Percentiles rank a stretch among this genome's conserved stretches.
Conservation (phyloP, 2,888 invertebrate species). For the Pteria penguin region DNA sequence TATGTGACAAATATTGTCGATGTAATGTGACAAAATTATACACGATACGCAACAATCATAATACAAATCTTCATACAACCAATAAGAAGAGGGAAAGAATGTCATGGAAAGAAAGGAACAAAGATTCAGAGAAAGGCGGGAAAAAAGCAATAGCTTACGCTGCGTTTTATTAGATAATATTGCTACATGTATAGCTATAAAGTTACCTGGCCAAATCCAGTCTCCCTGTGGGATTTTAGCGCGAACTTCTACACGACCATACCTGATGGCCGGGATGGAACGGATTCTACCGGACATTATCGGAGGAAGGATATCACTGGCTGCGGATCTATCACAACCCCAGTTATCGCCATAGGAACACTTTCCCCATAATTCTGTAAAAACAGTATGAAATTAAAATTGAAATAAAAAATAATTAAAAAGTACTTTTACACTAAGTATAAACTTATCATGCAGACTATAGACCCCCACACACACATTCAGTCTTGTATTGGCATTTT, state of each 20-base stretch:
- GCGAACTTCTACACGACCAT: slow-evolving; percentile 84
- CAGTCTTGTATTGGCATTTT: no score
- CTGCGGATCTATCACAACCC: slow-evolving; percentile 79
- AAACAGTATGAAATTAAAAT: not conserved
- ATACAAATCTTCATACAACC: no score
- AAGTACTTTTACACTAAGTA: not conserved
- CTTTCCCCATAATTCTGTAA: slow-evolving; percentile 56
- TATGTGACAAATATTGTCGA: no score
- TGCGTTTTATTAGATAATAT: no score
- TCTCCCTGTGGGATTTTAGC: slow-evolving; percentile 87
- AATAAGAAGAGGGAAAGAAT: no score
- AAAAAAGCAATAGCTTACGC: no score
- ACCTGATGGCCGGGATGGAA: slow-evolving; percentile 84
- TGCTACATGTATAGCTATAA: no score
- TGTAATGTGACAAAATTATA: no score
- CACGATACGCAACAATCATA: no score
- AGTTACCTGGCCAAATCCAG: slow-evolving; percentile 87
- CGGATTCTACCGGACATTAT: slow-evolving; percentile 85
- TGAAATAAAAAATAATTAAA: not conserved
- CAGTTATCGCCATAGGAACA: slow-evolving; percentile 78
- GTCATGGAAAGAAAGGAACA: no score
- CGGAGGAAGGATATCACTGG: slow-evolving; percentile 82
- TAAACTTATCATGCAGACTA: not conserved
- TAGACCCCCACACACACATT: not conserved
- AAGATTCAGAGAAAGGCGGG: no score